Base-by-base conservation (phyloP, 1,140 invertebrate genomes). In the Drosophila ogumai region DNA sequence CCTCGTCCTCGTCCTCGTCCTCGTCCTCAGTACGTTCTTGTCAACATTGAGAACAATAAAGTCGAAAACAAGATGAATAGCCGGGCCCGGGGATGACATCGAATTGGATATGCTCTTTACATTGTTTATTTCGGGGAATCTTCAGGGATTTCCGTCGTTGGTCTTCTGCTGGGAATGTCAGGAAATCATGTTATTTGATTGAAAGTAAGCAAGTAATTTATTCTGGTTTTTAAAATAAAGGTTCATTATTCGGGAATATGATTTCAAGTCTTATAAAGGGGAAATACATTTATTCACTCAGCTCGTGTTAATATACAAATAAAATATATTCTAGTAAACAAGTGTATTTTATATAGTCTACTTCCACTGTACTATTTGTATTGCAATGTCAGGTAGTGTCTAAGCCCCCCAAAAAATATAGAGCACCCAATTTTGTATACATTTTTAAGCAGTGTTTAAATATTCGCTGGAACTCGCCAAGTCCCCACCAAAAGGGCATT, bases 21-120 rank as follows among this genome's bases (percentile, higher is more conserved):
- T 69, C 44, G 49, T 60, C 57, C 63, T 74, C 50, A 28, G 54
- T 64, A 64, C 71, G 63, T 59, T 75, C 56, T 72, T 81, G 79
- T 81, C 79, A 81, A 81, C 79, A 73, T 73, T 71, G 78, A 79
- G 69, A 75, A 86, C 82, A 87, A 86, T 71, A 86, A 79, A 64
- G 81, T 76, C 61, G 54, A 76, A 67, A 56, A 72, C 60, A 66
- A 68, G 79, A 85, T 85, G 79, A 75, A 86, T 84, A 67, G 81
- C 60, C 66, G 28, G 28, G 25, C 6, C 44, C 31, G 28, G 32
- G 52, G 61, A 79, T 59, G 61, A 41, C 74, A 41, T 67, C 74
- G 73, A 76, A 67, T 76, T 76, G 73, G 54, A 76, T 59, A 76
- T 76, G 73, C 73, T 50, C 73, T 76, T 57, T 49, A 59, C 31